Evolutionary conservation across 1,140 invertebrate species (phyloP).

Genomic region (Vanessa atalanta): DNA sequence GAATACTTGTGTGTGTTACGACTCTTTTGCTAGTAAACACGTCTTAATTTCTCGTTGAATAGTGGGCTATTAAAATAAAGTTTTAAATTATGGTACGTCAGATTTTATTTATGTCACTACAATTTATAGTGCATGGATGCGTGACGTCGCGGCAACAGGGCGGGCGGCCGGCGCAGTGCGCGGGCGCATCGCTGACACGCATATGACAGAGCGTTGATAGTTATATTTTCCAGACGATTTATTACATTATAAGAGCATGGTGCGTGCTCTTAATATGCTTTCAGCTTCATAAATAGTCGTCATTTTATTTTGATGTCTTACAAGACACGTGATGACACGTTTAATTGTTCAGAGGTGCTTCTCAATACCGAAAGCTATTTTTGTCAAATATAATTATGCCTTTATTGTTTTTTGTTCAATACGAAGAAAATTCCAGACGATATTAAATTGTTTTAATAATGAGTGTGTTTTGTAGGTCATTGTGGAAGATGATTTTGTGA

Average conservation of each 20-base stretch:
- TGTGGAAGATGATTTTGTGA: slow-evolving; percentile 5
- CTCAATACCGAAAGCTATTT: slow-evolving; percentile 62
- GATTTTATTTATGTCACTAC: slow-evolving; percentile 75
- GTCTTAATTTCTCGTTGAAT: slow-evolving; percentile 77
- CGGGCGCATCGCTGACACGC: slow-evolving; percentile 57
- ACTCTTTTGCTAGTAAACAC: slow-evolving; percentile 75
- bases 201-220: slow-evolving; percentile 75
- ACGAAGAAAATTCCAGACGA: neutral
- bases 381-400: slow-evolving; percentile 49
- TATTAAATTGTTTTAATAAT: slow-evolving; percentile 10
- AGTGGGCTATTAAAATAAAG: slow-evolving; percentile 78
- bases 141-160: slow-evolving; percentile 46
- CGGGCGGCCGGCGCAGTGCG: slow-evolving; percentile 42
- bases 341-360: slow-evolving; percentile 66
- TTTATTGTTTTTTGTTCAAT: slow-evolving; percentile 13
- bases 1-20: slow-evolving; percentile 72
- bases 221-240: slow-evolving; percentile 81
- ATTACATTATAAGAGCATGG: slow-evolving; percentile 76
- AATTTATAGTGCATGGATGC: slow-evolving; percentile 73
- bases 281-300: slow-evolving; percentile 77
- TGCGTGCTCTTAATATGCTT: slow-evolving; percentile 72
- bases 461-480: slow-evolving; percentile 9
- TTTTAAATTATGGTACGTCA: slow-evolving; percentile 77
- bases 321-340: slow-evolving; percentile 73
- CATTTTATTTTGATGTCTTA: slow-evolving; percentile 79